Conservation (phyloP, 2,797 vertebrate species). For the Threskiornis aethiopicus region DNA sequence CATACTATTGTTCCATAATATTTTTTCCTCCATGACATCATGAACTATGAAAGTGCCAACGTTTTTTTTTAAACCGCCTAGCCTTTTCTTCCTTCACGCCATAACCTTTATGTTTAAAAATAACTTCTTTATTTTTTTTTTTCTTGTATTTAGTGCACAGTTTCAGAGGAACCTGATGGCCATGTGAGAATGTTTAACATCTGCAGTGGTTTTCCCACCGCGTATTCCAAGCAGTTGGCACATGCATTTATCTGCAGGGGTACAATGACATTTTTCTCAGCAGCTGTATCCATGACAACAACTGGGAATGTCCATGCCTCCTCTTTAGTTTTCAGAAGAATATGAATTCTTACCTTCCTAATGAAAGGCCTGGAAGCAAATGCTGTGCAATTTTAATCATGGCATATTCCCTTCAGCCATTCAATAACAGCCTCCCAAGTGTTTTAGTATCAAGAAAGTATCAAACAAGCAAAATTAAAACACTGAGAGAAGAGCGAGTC, state of each 20-base stretch:
- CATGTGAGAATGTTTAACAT: constrained; percentile 54
- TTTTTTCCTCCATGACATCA: constrained; percentile 70
- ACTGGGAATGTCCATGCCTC: constrained; percentile 26
- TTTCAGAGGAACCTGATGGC: constrained; percentile 29
- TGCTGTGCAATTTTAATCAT: background rate
- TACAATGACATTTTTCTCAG: constrained; percentile 72
- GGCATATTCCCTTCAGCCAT: background rate
- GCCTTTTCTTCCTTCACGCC: constrained; percentile 27
- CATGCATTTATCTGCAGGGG: constrained; percentile 57
- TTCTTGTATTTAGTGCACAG: background rate
- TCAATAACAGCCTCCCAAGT: background rate
- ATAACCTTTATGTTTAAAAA: constrained; percentile 37
- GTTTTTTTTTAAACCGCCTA: background rate
- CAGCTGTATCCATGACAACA: constrained; percentile 71
- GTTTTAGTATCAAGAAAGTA: background rate
- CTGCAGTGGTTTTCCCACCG: background rate
- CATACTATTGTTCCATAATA: constrained; percentile 68
- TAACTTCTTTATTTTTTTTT: background rate
- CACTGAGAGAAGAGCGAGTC: background rate
- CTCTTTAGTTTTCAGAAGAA: constrained; percentile 27
- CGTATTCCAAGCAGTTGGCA: constrained; percentile 67
- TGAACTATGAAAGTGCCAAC: constrained; percentile 53
- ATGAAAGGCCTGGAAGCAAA: constrained; percentile 4
- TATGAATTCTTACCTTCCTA: constrained; percentile 31
- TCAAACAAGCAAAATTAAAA: background rate